Evolutionary conservation across 53 echinoderm and acorn worm genomes (phyloP), one percentile per base, ranked within the genome.

Genomic region (Echinarachnius parma): DNA sequence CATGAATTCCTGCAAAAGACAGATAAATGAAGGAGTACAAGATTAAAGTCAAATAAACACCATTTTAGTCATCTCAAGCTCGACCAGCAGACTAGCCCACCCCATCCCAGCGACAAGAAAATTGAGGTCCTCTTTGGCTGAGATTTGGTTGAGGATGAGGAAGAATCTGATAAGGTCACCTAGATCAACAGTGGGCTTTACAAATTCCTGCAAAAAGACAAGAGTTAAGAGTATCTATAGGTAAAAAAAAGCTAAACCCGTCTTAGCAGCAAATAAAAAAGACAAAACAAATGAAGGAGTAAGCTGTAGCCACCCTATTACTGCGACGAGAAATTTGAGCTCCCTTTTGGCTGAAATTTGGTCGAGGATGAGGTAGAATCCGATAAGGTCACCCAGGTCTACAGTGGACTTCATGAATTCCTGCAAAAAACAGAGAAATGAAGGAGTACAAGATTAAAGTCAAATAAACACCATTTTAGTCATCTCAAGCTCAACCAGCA

Each of bases 321-420:
- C 95, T 10, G 95, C 90, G 14, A 91, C 84, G 84, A 95, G 80
- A 66, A 95, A 95, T 28, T 84, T 74, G 45, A 87, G 75, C 45
- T 95, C 95, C 0, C 95, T 90, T 61, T 91, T 95, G 28, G 83
- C 95, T 27, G 85, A 71, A 13, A 90, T 79, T 54, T 71, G 90
- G 23, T 66, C 91, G 58, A 92, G 76, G 48, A 95, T 89, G 62
- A 95, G 91, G 78, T 95, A 95, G 46, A 95, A 84, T 9, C 95
- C 95, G 1, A 87, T 75, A 42, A 95, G 70, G 70, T 95, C 95
- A 5, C 86, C 95, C 0, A 95, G 79, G 70, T 95, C 95, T 18
- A 95, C 86, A 0, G 95, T 95, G 16, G 90, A 86, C 61, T 95
- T 95, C 95, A 95, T 95, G 59, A 95, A 87, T 58, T 95, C 95